Conservation (phyloP, 2,888 invertebrate species). For the Limenitis camilla region DNA sequence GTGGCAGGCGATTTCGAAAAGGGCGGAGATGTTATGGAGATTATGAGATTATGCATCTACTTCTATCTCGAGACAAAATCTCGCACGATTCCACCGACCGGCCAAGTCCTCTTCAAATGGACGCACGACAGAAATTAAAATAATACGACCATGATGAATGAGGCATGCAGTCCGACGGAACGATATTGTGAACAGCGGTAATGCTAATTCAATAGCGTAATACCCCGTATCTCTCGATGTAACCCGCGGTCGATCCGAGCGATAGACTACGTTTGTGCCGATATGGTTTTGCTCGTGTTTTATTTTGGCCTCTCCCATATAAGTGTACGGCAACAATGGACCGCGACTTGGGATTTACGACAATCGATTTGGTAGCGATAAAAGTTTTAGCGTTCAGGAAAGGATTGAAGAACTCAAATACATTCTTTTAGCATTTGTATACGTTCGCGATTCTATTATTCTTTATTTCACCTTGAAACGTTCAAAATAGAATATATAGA, state of each 20-base stretch:
- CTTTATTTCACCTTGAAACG: background rate
- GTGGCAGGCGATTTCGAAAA: slow-evolving; percentile 32
- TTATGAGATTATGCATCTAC: slow-evolving; percentile 46
- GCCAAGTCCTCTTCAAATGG: slow-evolving; percentile 32
- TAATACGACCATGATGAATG: slow-evolving; percentile 56
- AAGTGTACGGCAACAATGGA: slow-evolving; percentile 69
- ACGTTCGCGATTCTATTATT: background rate
- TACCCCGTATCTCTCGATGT: slow-evolving; percentile 57
- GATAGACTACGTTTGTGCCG: slow-evolving; percentile 65
- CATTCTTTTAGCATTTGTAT: slow-evolving; percentile 9
- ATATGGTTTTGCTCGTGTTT: slow-evolving; percentile 71
- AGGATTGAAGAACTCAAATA: slow-evolving; percentile 18
- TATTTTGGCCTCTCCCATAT: slow-evolving; percentile 71
- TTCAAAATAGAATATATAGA: background rate
- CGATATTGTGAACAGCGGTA: slow-evolving; percentile 62
- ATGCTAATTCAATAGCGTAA: slow-evolving; percentile 72
- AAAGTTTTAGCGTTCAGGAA: slow-evolving; percentile 50
- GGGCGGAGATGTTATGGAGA: slow-evolving; percentile 38
- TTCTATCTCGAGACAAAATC: slow-evolving; percentile 49
- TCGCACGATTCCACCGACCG: slow-evolving; percentile 49
- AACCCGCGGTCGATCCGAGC: slow-evolving; percentile 54
- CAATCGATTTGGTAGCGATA: slow-evolving; percentile 69
- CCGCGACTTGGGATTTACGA: slow-evolving; percentile 63
- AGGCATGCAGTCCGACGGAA: slow-evolving; percentile 40
- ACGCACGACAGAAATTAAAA: slow-evolving; percentile 57